Evolutionary conservation across 2,113 vertebrate species (phyloP), one percentile per base, ranked within the genome.

Genomic region (Halichoeres trimaculatus): DNA sequence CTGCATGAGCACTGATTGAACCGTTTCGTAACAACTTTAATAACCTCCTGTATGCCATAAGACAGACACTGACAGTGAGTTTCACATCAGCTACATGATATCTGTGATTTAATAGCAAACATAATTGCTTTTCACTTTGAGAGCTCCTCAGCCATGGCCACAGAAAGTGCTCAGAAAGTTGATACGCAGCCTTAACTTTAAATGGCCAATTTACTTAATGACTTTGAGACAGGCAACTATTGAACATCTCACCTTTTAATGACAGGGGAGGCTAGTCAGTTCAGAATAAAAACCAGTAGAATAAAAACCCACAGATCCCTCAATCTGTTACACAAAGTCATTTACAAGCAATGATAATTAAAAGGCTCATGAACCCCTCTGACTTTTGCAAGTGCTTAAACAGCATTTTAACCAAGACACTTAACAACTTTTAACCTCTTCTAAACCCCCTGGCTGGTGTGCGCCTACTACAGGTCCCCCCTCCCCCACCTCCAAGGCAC

Each of bases 401-500:
- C 35, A 47, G 22, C 60, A 5, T 48, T 74, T 62, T 77, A 76
- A 86, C 19, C 14, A 1, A 9, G 7, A 65, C 10, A 20, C 40
- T 78, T 82, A 89, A 68, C 55, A 48, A 13, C 59, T 36, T 80
- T 5, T 85, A 76, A 79, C 50, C 54, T 40, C 53, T 36, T 84
- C 66, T 93, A 17, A 90, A 93, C 78, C 72, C 72, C 57, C 24
- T 34, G 80, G 63, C 60, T 48, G 60, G 67, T 86, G 54, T 91
- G 85, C 66, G 5, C 66, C 68, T 80, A 88, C 65, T 80, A 78
- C 92, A 94, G 94, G 92, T 93, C 14, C 92, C 91, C 80, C 93
- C 93, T 82, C 89, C 88, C 80, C 91, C 92, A 40, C 93, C 93
- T 14, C 92, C 85, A 20, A 91, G 93, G 80, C 92, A 94, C 80